Conservation (phyloP, 1,140 invertebrate genomes). For the Hycleus phaleratus region DNA sequence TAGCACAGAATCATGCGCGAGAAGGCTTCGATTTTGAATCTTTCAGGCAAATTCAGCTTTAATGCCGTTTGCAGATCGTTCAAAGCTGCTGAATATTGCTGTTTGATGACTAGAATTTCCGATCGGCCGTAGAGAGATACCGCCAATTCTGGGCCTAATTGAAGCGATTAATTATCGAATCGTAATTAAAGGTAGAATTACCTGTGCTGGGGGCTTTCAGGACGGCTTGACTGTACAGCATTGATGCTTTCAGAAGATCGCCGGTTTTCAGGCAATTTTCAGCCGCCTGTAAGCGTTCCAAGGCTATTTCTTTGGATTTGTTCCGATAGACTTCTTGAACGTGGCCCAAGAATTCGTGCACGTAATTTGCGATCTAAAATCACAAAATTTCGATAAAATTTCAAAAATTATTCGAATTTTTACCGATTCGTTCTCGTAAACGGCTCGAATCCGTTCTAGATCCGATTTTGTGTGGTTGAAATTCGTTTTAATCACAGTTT, state of each 20-base stretch:
- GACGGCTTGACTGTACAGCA: slow-evolving; percentile 53
- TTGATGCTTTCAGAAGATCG: slow-evolving; percentile 48
- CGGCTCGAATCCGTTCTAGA: slow-evolving; percentile 43
- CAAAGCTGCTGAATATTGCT: slow-evolving; percentile 48
- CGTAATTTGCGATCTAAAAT: slow-evolving; percentile 44
- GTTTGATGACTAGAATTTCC: slow-evolving; percentile 45
- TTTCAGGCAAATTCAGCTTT: slow-evolving; percentile 49
- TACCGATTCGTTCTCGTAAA: slow-evolving; percentile 47
- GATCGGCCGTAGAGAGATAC: slow-evolving; percentile 53
- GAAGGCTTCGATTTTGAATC: slow-evolving; percentile 51
- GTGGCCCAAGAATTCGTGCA: slow-evolving; percentile 46
- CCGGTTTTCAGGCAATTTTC: slow-evolving; percentile 41
- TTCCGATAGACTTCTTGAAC: slow-evolving; percentile 49
- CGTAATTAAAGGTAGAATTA: slow-evolving; percentile 7
- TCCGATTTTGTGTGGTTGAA: slow-evolving; percentile 49
- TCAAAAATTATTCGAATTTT: slow-evolving; percentile 9
- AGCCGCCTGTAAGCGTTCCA: slow-evolving; percentile 43
- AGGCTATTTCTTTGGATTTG: slow-evolving; percentile 48
- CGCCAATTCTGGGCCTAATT: slow-evolving; percentile 48
- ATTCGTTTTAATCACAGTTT: slow-evolving; percentile 45
- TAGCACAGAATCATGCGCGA: slow-evolving; percentile 56
- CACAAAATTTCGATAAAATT: slow-evolving; percentile 13
- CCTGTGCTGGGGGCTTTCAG: slow-evolving; percentile 52
- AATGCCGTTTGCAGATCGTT: slow-evolving; percentile 54
- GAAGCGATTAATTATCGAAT: not conserved